Evolutionary conservation across 2,797 vertebrate species (phyloP), one percentile per base, ranked within the genome.

Genomic region (Apogon talboti): DNA sequence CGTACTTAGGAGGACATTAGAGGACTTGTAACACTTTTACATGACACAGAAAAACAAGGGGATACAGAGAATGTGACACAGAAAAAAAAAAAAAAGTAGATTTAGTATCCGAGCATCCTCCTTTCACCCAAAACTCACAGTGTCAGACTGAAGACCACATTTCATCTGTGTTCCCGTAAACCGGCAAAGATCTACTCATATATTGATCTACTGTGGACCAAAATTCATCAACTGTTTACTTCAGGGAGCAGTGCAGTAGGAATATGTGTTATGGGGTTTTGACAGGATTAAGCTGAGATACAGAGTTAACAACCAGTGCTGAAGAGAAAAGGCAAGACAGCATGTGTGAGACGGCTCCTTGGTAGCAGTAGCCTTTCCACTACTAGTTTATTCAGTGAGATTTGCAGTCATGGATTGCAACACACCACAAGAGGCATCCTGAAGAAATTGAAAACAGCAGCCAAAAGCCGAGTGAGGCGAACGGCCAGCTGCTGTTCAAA

Each of bases 371-470:
- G 59, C 59, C 30, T 55, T 7, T 45, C n/a, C 19, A 54, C 69
- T 47, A 40, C 58, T 13, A 21, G 43, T 69, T 51, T 45, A 66
- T 49, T 58, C 50, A n/a, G 64, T 24, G 51, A 77, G 55, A 81
- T 66, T 71, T 68, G 49, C 50, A 77, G 63, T 44, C 41, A 37
- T 55, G 52, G 47, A 66, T 56, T 64, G 38, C 72, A 62, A 35
- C 19, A 52, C 53, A 41, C 44, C 58, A 50, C 65, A 52, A 53
- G 59, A 69, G 46, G 24, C 53, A 18, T 55, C 40, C 10, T 15
- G 51, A 56, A 55, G 72, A 54, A 79, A 75, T 45, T 63, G 46
- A 65, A 80, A 63, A 66, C 41, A 53, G 28, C 35, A 51, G 47
- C 18, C 41, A 59, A 55, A 33, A 28, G 43, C 24, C 38, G 59